phyloP scores from a whole-genome alignment of 2,113 vertebrate species.

The Chitala chitala region DNA sequence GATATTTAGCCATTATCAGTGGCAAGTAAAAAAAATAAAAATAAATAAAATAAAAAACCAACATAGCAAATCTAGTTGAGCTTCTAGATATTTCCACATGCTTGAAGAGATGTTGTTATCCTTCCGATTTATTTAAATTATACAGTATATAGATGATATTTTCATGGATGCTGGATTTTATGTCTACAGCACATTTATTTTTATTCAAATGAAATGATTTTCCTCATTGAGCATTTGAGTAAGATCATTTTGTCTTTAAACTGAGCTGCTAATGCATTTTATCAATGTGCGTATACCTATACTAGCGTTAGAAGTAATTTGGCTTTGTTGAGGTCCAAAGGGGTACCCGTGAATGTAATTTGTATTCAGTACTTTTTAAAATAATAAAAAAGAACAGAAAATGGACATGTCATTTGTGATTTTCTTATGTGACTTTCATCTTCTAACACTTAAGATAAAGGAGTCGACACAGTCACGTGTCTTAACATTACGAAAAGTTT shows the following conservation, averaged over 20 bases:
- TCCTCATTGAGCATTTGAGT: slow-evolving; percentile 12
- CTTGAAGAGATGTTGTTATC: slow-evolving; percentile 12
- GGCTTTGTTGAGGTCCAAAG: slow-evolving; percentile 37
- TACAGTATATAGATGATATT: slow-evolving; percentile 21
- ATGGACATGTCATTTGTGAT: slow-evolving; percentile 23
- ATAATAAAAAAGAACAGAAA: slow-evolving; percentile 60
- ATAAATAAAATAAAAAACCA: not conserved
- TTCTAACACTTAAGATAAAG: too few relatives aligned
- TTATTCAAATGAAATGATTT: not conserved
- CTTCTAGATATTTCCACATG: slow-evolving; percentile 13
- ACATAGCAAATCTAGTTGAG: not conserved
- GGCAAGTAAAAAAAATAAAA: not conserved
- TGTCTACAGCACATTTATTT: not conserved
- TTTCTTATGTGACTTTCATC: slow-evolving; percentile 13
- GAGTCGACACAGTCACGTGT: too few relatives aligned
- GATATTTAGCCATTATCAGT: slow-evolving; percentile 4
- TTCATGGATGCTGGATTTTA: slow-evolving; percentile 3
- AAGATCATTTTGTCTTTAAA: slow-evolving; percentile 7
- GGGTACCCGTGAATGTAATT: slow-evolving; percentile 65
- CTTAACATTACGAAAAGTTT: too few relatives aligned
- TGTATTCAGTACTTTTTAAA: slow-evolving; percentile 64
- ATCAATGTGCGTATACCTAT: slow-evolving; percentile 27
- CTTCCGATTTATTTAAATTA: slow-evolving; percentile 18
- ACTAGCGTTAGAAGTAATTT: slow-evolving; percentile 34
- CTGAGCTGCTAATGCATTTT: slow-evolving; percentile 13